Percentiles rank a stretch among this genome's conserved stretches.
phyloP scores from a whole-genome alignment of 2,797 vertebrate species.

The Rhinophrynus dorsalis region DNA sequence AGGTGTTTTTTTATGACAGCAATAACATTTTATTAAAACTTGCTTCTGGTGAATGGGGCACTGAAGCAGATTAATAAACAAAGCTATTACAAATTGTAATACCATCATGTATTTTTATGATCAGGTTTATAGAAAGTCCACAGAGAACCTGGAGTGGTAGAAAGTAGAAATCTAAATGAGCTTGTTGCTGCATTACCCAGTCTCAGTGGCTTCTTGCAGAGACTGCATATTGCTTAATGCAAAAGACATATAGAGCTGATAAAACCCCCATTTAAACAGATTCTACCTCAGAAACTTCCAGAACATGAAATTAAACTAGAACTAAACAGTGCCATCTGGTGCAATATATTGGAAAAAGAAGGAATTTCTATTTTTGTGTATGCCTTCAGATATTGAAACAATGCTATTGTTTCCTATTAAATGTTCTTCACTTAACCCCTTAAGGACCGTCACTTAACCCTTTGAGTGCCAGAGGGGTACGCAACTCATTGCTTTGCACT shows the following conservation, averaged over 20 bases:
- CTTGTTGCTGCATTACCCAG: constrained; percentile 26
- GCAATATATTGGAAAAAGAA: constrained; percentile 59
- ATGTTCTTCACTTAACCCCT: too few species aligned
- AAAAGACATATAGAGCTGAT: constrained; percentile 55
- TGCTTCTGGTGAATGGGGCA: background rate
- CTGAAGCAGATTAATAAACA: constrained; percentile 32
- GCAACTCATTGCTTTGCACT: too few species aligned
- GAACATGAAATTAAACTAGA: constrained; percentile 70
- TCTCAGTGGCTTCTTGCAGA: constrained; percentile 46
- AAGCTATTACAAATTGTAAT: constrained; percentile 29
- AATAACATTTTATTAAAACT: constrained; percentile 32
- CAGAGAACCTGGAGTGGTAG: constrained; percentile 23
- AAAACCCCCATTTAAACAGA: constrained; percentile 60
- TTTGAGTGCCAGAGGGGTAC: too few species aligned
- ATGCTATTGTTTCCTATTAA: background rate
- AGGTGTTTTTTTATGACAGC: constrained; percentile 32
- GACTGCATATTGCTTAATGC: constrained; percentile 53
- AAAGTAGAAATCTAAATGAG: constrained; percentile 24
- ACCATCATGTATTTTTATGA: constrained; percentile 30
- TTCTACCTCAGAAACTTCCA: constrained; percentile 74
- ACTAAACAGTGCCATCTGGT: constrained; percentile 83
- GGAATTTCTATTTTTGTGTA: fast-evolving
- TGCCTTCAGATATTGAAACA: background rate
- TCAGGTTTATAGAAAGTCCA: constrained; percentile 33
- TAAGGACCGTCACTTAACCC: too few species aligned